phyloP scores from a whole-genome alignment of 92 coral and sea anemone genomes.

The Bergia sp. region DNA sequence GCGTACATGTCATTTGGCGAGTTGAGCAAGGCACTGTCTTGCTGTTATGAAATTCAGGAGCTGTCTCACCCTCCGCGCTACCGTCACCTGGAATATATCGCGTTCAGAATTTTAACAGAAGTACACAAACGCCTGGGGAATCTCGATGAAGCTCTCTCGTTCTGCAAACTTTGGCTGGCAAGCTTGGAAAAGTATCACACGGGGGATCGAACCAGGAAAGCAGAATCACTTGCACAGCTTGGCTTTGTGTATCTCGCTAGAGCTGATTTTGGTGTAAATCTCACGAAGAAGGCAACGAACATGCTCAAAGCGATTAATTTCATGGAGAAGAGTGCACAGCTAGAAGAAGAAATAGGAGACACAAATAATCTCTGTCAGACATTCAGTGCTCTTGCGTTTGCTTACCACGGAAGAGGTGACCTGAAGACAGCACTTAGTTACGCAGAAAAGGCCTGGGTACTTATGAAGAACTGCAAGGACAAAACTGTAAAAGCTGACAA shows the following conservation, averaged over 20 bases:
- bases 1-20: slow-evolving; percentile 28
- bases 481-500: slow-evolving; percentile 21
- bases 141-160: slow-evolving; percentile 16
- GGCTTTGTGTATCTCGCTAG: slow-evolving; percentile 10
- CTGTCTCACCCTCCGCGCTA: slow-evolving; percentile 4
- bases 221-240: neutral
- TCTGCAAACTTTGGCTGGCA: neutral
- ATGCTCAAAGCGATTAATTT: neutral
- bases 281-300: neutral
- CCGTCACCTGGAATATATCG: slow-evolving; percentile 19
- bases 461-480: neutral
- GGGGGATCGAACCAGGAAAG: neutral
- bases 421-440: neutral
- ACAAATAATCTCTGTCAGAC: neutral
- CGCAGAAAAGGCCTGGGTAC: neutral
- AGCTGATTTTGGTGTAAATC: neutral
- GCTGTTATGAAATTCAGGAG: slow-evolving; percentile 27
- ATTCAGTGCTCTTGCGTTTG: neutral
- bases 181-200: neutral
- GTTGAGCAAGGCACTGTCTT: slow-evolving; percentile 10
- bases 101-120: neutral
- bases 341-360: neutral
- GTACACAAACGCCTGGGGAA: slow-evolving; percentile 13
- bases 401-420: neutral
- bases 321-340: slow-evolving; percentile 6